These are phyloP conservation scores for Tapirus indicus DNA, from an alignment of 2,797 vertebrate species.

Conservation along the genomic window DNA sequence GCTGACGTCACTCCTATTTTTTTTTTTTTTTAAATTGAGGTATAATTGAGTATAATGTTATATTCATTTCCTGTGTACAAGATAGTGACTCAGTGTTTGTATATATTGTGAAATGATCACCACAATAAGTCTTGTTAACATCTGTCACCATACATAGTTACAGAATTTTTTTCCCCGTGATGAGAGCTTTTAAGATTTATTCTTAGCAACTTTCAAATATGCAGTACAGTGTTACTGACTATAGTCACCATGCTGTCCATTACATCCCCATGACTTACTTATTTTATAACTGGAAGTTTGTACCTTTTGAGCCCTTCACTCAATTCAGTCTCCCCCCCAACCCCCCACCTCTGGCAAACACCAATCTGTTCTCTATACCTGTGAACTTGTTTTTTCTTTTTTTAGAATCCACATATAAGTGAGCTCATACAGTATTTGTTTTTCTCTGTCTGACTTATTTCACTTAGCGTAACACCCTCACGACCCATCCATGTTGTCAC, in stretches of 20 bases:
- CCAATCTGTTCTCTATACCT: neutral
- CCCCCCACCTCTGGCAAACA: neutral
- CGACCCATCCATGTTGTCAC: neutral
- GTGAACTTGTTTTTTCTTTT: neutral
- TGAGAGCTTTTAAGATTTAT: neutral
- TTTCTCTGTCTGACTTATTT: neutral
- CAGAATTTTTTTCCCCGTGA: neutral
- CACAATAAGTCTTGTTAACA: neutral
- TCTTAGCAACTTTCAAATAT: neutral
- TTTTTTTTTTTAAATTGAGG: neutral
- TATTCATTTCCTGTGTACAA: neutral
- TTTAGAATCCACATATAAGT: neutral
- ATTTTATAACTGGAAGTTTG: neutral
- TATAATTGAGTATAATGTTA: neutral
- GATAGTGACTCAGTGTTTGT: neutral
- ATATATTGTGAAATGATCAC: neutral
- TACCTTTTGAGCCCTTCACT: neutral
- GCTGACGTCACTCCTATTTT: no score
- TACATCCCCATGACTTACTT: neutral
- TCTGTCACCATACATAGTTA: neutral
- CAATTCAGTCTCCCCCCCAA: neutral
- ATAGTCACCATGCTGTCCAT: neutral
- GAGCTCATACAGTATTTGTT: neutral
- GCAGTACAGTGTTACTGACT: neutral
- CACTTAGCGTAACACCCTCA: neutral